Evolutionary conservation across 2,888 invertebrate species (phyloP).

Genomic region (Tortricodes alternella): DNA sequence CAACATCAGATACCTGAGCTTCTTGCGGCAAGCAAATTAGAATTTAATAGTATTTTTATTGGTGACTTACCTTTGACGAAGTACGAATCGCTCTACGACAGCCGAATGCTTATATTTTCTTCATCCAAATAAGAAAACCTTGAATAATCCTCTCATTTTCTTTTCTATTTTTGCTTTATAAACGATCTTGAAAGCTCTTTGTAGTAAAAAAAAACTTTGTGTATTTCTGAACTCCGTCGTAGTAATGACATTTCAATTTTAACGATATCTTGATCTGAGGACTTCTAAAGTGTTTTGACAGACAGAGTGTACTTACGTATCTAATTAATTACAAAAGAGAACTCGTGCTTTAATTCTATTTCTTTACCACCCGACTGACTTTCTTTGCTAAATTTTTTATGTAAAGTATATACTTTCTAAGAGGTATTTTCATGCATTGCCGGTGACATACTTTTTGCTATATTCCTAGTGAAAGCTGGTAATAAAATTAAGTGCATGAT

Average conservation of each 20-base stretch:
- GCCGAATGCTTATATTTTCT: background rate
- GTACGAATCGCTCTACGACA: background rate
- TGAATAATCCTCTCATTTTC: constrained; percentile 8
- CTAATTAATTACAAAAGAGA: constrained; percentile 3
- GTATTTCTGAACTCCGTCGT: background rate
- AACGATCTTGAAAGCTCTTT: constrained; percentile 1
- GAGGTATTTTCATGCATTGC: too few species aligned
- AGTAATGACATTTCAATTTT: constrained; percentile 28
- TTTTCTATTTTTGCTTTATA: background rate
- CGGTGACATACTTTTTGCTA: too few species aligned
- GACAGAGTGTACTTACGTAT: background rate
- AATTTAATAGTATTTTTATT: background rate
- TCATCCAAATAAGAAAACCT: background rate
- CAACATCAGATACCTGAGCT: background rate
- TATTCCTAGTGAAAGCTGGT: too few species aligned
- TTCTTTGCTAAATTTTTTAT: background rate
- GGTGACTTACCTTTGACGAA: background rate
- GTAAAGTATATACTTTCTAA: too few species aligned
- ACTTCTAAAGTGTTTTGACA: constrained; percentile 8
- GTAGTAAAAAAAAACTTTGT: constrained; percentile 10
- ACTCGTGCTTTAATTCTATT: constrained; percentile 1
- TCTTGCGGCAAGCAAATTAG: background rate
- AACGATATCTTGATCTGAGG: constrained; percentile 11
- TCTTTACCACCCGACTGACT: background rate
- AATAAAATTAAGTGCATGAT: too few species aligned